Evolutionary conservation across 2,888 invertebrate species (phyloP), one percentile per base, ranked within the genome.

Genomic region (Pterostichus niger): DNA sequence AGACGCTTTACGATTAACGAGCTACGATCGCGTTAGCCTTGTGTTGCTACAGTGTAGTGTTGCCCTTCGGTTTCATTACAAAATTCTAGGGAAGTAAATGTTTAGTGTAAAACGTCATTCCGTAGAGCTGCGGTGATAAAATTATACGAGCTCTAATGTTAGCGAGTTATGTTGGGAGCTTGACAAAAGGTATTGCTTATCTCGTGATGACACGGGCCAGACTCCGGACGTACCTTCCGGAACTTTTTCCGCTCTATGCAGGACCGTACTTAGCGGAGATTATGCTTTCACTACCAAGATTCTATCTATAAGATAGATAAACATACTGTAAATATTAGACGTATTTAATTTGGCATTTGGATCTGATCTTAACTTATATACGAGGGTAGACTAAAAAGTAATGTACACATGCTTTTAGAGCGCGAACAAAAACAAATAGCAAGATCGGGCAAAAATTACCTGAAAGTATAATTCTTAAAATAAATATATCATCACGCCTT

Each of bases 1-100:
- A 61, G 64, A 64, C 80, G 80, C 64, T 80, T 80, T 80, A 80
- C 80, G 80, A 80, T 80, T 64, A 68, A 80, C 80, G 52, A 80
- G 56, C 33, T 3, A 68, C 64, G 68, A 80, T 77, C 77, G 54
- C 54, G 75, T 75, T 46, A 33, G 54, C 49, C 24, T 76, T 77
- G 75, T 52, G 10, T 56, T 77, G 77, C 59, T 77, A 77, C 56
- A 77, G n/a, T 49, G 40, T 40, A 77, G 11, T 73, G 75, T 75
- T 75, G 75, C 75, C 75, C 33, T 75, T 35, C 75, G 56, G 52
- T 77, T 77, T 77, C 54, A 77, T 77, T 77, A 77, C 77, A 77
- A 77, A 77, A 75, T 75, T 75, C 75, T 75, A 75, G 75, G 52
- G 75, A 71, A 75, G 75, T 75, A 52, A 75, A 77, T 77, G 77